Evolutionary conservation across 1,140 invertebrate genomes (phyloP).

Genomic region (Araneus ventricosus): DNA sequence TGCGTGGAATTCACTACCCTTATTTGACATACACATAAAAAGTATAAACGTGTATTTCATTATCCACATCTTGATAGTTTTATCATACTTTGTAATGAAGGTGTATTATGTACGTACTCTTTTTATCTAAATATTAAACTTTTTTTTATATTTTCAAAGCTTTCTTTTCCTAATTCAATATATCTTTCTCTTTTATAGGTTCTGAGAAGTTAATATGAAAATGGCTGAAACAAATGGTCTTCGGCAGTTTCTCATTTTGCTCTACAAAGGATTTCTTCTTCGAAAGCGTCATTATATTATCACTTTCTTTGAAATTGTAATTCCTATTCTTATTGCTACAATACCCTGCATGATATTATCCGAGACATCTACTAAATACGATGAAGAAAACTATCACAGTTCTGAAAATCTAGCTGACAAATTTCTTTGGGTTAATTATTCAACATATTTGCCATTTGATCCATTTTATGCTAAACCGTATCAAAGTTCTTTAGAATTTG

Average conservation of each 20-base stretch:
- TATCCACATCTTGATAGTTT: background rate
- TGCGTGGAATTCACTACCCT: no score
- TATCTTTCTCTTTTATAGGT: background rate
- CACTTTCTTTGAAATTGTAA: constrained; percentile 78
- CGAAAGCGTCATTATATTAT: constrained; percentile 77
- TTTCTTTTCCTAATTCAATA: background rate
- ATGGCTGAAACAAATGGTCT: constrained; percentile 77
- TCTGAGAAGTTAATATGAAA: background rate
- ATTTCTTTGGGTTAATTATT: background rate
- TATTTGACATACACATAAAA: no score
- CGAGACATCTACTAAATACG: background rate
- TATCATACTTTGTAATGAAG: background rate
- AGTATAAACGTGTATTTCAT: no score
- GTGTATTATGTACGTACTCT: background rate
- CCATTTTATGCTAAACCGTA: background rate
- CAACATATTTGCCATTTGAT: constrained; percentile 16
- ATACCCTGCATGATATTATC: constrained; percentile 51
- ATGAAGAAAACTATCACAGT: background rate
- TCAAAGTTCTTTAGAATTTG: background rate
- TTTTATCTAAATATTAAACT: background rate
- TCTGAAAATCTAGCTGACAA: no score
- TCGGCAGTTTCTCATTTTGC: constrained; percentile 80
- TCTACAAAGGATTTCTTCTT: constrained; percentile 75
- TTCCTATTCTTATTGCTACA: constrained; percentile 76
- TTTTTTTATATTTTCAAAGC: no score